phyloP scores from a whole-genome alignment of 2,888 invertebrate genomes.

The Adelognathus sp. region DNA sequence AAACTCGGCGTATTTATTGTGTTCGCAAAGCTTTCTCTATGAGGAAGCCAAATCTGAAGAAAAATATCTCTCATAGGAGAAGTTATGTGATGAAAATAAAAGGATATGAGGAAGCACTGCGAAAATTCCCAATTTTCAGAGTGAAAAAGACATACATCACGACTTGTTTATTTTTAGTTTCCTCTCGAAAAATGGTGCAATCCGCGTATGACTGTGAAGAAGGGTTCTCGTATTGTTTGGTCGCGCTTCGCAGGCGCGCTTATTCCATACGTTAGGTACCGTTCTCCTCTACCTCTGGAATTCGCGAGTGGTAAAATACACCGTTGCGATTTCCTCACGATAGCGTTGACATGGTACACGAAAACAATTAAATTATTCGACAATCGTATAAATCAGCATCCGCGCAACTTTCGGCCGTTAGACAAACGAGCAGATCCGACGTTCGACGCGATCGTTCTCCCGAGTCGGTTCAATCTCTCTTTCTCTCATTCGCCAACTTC shows the following conservation, averaged over 20 bases:
- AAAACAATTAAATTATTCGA: conserved; percentile 53
- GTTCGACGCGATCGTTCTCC: conserved; percentile 44
- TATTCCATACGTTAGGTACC: not conserved
- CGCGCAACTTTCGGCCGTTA: conserved; percentile 47
- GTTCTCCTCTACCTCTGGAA: not conserved
- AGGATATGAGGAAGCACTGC: too few species aligned
- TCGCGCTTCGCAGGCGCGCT: not conserved
- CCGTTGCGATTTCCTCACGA: conserved; percentile 8
- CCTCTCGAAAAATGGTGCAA: not conserved
- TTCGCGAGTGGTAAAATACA: conserved; percentile 5
- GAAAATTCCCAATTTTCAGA: too few species aligned
- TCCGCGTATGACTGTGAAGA: not conserved
- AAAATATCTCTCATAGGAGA: too few species aligned
- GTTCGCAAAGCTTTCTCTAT: too few species aligned
- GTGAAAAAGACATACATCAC: too few species aligned
- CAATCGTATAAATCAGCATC: conserved; percentile 52
- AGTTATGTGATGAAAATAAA: too few species aligned
- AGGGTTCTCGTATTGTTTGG: conserved; percentile 15
- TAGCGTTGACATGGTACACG: conserved; percentile 52
- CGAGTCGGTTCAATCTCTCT: conserved; percentile 5
- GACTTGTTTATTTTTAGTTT: too few species aligned
- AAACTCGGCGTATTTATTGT: conserved; percentile 93
- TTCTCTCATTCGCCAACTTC: not conserved
- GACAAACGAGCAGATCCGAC: conserved; percentile 51
- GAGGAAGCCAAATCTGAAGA: too few species aligned